Evolutionary conservation across 1,140 invertebrate species (phyloP), one percentile per base, ranked within the genome.

Genomic region (Ostrea denselamellosa): DNA sequence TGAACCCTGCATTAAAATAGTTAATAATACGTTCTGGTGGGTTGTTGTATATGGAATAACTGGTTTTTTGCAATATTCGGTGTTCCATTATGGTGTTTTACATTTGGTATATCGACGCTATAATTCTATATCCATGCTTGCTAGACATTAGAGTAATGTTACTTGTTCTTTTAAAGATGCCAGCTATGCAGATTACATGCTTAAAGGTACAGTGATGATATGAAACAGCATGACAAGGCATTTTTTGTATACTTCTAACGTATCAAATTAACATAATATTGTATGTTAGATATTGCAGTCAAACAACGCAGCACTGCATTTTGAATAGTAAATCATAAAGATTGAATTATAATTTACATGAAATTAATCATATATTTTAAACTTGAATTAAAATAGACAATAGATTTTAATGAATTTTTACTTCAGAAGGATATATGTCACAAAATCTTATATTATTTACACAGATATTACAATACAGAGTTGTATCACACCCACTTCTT

Each of bases 131-230:
- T 34, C 25, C 68, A 28, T 77, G 68, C 68, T 28, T 77, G 68
- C 68, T 77, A 28, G 25, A 77, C 68, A 34, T 77, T 77, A 77
- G 8, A 71, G 68, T 28, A 2, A 28, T 34, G 5, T 12, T 77
- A 25, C 10, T 14, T 14, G 68, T 77, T 77, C 28, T 34, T 77
- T 28, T 77, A 77, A 28, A 77, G 22, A 34, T 77, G 14, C 28
- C 22, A 77, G 68, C 28, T 34, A 77, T 77, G 68, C 68, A 77
- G 68, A 77, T 34, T 77, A 77, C 68, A 77, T 77, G 68, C 68
- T 77, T 34, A 77, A 77, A 77, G 68, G 68, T 77, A 77, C 4
- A 25, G 25, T 14, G 9, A 28, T 77, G 25, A 77, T 22, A 77
- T 77, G 25, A 77, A 77, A 25, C 68, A 34, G 68, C 68, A 77